phyloP scores from a whole-genome alignment of 1,140 invertebrate genomes.

The Cyclargus thomasi region DNA sequence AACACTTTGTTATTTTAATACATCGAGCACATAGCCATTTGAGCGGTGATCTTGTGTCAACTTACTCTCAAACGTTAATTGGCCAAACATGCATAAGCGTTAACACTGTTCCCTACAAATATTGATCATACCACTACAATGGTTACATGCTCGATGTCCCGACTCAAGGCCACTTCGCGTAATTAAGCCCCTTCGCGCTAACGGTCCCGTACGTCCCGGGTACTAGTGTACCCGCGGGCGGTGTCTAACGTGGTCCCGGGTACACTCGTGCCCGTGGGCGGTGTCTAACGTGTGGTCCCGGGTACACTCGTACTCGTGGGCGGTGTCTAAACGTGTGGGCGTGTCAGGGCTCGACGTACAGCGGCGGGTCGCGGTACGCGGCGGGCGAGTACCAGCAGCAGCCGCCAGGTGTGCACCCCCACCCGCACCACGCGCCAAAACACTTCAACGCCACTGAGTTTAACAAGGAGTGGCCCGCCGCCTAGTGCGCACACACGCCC shows the following conservation, averaged over 20 bases:
- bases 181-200: slow-evolving; percentile 29
- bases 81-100: too few species aligned
- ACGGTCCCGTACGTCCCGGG: slow-evolving; percentile 27
- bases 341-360: slow-evolving; percentile 70
- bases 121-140: background rate
- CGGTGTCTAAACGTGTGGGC: slow-evolving; percentile 38
- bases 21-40: background rate
- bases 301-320: slow-evolving; percentile 29
- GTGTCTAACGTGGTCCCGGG: slow-evolving; percentile 39
- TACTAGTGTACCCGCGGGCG: slow-evolving; percentile 27
- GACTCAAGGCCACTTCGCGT: slow-evolving; percentile 29
- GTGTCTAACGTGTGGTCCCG: slow-evolving; percentile 38
- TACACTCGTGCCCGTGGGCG: slow-evolving; percentile 24
- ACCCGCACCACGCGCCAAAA: slow-evolving; percentile 73
- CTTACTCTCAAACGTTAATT: too few species aligned
- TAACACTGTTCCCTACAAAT: too few species aligned
- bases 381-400: slow-evolving; percentile 58
- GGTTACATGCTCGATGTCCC: background rate
- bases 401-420: slow-evolving; percentile 66
- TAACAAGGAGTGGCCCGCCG: slow-evolving; percentile 75
- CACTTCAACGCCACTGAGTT: slow-evolving; percentile 71
- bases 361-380: slow-evolving; percentile 64
- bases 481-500: slow-evolving; percentile 36
- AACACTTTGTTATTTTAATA: slow-evolving; percentile 28
- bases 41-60: too few species aligned